Conservation (phyloP, 2,888 invertebrate genomes). For the Napeogenes sylphis region DNA sequence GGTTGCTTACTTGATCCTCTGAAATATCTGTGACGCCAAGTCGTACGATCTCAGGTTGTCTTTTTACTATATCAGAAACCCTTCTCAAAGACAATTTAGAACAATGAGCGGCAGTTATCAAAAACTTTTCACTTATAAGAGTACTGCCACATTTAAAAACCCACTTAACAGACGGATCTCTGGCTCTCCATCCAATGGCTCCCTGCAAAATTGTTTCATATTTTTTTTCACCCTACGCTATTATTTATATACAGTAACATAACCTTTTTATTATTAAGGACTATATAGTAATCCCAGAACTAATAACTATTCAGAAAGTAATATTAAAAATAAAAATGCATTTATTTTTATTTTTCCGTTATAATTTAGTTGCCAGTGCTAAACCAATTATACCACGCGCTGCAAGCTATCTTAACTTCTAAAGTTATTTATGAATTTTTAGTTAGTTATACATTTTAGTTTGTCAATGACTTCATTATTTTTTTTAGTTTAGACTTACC, state of each 20-base stretch:
- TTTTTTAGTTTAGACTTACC: conserved; percentile 34
- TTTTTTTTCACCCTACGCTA: background rate
- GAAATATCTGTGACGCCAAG: conserved; percentile 40
- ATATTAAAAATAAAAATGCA: too few relatives aligned
- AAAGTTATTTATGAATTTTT: too few relatives aligned
- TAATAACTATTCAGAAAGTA: too few relatives aligned
- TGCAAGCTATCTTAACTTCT: too few relatives aligned
- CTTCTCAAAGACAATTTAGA: conserved; percentile 26
- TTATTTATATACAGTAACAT: background rate
- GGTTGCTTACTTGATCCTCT: conserved; percentile 14
- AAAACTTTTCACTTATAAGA: conserved; percentile 77
- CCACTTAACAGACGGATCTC: conserved; percentile 34
- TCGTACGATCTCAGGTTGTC: conserved; percentile 42
- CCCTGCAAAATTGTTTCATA: conserved; percentile 34
- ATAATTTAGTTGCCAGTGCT: too few relatives aligned
- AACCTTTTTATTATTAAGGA: too few relatives aligned
- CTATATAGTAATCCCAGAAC: too few relatives aligned
- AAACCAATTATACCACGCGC: too few relatives aligned
- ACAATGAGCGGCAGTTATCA: conserved; percentile 83
- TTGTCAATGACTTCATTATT: background rate
- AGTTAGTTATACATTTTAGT: too few relatives aligned
- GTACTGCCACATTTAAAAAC: conserved; percentile 78
- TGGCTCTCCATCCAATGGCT: conserved; percentile 45
- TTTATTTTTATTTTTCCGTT: too few relatives aligned
- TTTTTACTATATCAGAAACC: conserved; percentile 30